These are phyloP conservation scores for Lycodopsis pacificus DNA, from an alignment of 2,797 vertebrate genomes.

Conservation along the genomic window DNA sequence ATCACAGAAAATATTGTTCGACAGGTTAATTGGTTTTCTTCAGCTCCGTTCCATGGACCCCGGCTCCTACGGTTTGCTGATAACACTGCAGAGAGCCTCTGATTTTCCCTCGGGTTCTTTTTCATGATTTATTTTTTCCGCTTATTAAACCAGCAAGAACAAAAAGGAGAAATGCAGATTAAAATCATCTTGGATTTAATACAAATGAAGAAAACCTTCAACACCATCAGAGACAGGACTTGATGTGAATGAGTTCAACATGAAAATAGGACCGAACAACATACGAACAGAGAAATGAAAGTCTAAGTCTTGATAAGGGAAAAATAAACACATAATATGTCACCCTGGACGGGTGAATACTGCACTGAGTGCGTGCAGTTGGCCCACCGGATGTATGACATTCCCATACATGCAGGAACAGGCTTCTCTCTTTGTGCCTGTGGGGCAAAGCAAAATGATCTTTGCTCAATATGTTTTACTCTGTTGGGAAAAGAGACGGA, in stretches of 20 bases:
- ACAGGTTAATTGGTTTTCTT: conserved; percentile 61
- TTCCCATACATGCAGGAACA: conserved; percentile 5
- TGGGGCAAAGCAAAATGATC: conserved; percentile 1
- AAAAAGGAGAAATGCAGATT: conserved; percentile 4
- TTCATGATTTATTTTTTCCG: background rate
- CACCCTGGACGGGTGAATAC: background rate
- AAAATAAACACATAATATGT: background rate
- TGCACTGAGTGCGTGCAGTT: conserved; percentile 9
- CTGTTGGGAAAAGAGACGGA: background rate
- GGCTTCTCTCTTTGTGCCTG: background rate
- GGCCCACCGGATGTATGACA: background rate
- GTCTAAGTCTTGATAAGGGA: conserved; percentile 24
- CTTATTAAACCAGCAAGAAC: background rate
- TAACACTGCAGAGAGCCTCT: conserved; percentile 16
- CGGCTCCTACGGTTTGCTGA: conserved; percentile 6
- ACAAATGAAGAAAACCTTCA: background rate
- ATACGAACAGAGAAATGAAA: background rate
- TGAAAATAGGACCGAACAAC: background rate
- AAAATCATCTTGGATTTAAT: conserved; percentile 14
- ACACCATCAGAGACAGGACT: background rate
- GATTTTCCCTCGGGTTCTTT: conserved; percentile 1
- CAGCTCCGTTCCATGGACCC: conserved; percentile 2
- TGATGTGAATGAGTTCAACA: background rate
- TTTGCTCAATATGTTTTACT: conserved; percentile 5
- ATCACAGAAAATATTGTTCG: conserved; percentile 49